Percentiles rank a stretch among this genome's conserved stretches.
These are phyloP conservation scores for Lamellibrachia luymesi DNA, from an alignment of 1,140 invertebrate genomes.

Conservation along the genomic window DNA sequence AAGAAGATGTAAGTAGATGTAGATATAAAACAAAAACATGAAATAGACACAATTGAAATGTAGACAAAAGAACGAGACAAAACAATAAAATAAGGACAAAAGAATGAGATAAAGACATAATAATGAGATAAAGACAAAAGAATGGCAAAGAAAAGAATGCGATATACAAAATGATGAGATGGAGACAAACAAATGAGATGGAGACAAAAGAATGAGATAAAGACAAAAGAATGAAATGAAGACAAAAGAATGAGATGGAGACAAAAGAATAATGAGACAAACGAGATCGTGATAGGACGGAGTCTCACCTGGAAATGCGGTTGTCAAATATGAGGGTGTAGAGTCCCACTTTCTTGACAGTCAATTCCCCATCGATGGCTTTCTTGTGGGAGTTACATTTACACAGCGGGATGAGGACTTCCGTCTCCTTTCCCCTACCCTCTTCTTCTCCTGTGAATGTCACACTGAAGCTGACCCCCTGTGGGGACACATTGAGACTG, in stretches of 20 bases:
- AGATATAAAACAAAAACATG: too few species aligned
- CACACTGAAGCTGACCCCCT: constrained; percentile 53
- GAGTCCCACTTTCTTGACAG: constrained; percentile 45
- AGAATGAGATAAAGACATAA: neutral
- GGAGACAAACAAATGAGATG: neutral
- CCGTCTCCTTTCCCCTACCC: constrained; percentile 28
- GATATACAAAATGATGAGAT: neutral
- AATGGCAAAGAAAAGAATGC: neutral
- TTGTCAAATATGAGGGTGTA: constrained; percentile 56
- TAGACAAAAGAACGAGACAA: too few species aligned
- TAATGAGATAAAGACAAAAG: neutral
- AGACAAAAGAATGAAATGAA: neutral
- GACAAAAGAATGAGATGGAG: neutral
- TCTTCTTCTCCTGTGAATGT: constrained; percentile 35
- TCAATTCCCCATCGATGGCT: constrained; percentile 45
- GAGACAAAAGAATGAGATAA: neutral
- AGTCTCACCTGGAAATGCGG: constrained; percentile 46
- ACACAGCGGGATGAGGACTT: constrained; percentile 42
- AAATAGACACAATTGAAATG: too few species aligned
- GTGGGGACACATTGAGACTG: neutral
- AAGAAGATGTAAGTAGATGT: too few species aligned
- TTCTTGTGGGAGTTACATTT: constrained; percentile 54
- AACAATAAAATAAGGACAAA: too few species aligned
- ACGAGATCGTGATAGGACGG: neutral
- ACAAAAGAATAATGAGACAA: neutral